Base-by-base conservation (phyloP, 2,113 vertebrate species). In the Zosterops japonicus region DNA sequence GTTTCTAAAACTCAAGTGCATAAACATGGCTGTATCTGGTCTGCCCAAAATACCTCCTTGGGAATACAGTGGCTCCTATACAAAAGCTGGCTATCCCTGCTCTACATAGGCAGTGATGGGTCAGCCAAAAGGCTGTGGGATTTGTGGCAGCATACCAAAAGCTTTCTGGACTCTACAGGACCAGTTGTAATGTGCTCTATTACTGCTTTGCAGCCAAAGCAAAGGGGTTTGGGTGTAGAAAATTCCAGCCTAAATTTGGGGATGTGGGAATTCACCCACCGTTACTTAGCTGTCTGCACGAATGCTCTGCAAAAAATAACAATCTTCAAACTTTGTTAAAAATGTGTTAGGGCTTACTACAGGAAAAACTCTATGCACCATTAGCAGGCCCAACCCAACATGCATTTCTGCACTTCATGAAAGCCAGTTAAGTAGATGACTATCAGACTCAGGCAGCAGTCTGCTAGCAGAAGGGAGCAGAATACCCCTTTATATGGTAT, bases 51-150 rank as follows among this genome's bases (percentile, higher is more conserved):
- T 67, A 84, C 80, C 39, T 75, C 87, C 29, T 75, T 78, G 64
- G 87, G 89, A 94, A 94, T 89, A 93, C 47, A 68, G 56, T 53
- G 64, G 77, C 56, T 79, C 72, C 76, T 74, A 4, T 44, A 59
- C 39, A 67, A 94, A 89, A 91, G 39, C 56, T 93, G 83, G 39
- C 46, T 84, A 35, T 55, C 72, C 69, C 52, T 84, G 33, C 80
- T 80, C n/a, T 71, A 61, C 79, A 39, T 22, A 67, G 65, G 57
- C 75, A 83, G 59, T 6, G 71, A 72, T 29, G 46, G 79, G 71
- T 94, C 94, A 95, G 85, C 90, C 83, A 96, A 94, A 92, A 88
- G 75, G 33, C 85, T 94, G 83, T 86, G 92, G 90, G 79, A 94
- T 94, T 75, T 90, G 79, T 90, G 90, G 83, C 88, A 95, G 70